A percentile compares a stretch with the other conserved stretches of the same genome.
Evolutionary conservation across 2,113 vertebrate species (phyloP).

Genomic region (Glareola pratincola): DNA sequence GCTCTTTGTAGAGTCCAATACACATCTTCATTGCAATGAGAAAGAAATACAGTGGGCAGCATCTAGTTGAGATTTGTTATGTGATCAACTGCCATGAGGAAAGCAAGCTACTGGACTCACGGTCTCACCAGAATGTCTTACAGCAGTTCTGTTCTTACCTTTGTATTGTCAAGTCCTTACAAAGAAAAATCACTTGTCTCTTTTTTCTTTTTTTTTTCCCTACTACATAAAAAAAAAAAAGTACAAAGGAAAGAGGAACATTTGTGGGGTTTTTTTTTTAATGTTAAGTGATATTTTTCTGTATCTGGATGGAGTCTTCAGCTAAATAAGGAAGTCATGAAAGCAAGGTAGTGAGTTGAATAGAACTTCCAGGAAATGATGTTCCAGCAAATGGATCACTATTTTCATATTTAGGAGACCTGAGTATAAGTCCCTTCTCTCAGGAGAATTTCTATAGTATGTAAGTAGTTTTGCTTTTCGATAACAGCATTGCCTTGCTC

Average conservation of each 20-base stretch:
- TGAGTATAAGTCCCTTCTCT: not conserved
- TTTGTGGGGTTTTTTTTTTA: not conserved
- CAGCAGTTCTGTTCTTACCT: not conserved
- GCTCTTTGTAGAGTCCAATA: not conserved
- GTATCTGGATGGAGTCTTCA: not conserved
- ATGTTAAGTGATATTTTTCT: not conserved
- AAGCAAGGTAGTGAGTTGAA: not conserved
- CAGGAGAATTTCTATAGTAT: not conserved
- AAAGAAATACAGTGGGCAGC: not conserved
- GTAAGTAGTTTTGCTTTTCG: not conserved
- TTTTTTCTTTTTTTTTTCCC: not conserved
- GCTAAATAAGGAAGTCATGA: not conserved
- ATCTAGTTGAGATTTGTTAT: not conserved
- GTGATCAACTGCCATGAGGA: not conserved
- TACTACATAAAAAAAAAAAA: not conserved
- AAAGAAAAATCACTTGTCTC: not conserved
- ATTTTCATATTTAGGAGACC: not conserved
- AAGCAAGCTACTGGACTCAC: not conserved
- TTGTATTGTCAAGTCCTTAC: not conserved
- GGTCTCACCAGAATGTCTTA: not conserved
- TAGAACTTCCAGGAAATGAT: not conserved
- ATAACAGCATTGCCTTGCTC: not conserved
- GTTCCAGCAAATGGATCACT: not conserved
- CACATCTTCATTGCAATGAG: not conserved
- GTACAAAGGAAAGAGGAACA: not conserved